Evolutionary conservation across 2,888 invertebrate species (phyloP).

Genomic region (Caenorhabditis becei): DNA sequence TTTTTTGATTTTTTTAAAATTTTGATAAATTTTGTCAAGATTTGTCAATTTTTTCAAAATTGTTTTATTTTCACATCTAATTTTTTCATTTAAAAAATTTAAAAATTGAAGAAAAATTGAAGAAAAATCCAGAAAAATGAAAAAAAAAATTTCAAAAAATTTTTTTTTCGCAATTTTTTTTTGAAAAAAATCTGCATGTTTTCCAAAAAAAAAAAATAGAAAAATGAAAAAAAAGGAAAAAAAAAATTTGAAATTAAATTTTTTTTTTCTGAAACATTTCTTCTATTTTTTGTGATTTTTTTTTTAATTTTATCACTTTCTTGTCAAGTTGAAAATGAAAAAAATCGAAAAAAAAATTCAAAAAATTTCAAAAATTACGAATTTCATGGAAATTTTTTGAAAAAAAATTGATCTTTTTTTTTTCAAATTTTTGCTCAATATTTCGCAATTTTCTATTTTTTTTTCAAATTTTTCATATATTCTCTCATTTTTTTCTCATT

Average conservation of each 20-base stretch:
- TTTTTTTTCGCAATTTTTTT: too few species aligned
- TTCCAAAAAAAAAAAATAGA: background rate
- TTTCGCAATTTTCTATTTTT: background rate
- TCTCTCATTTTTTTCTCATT: background rate
- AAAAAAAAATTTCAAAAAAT: too few species aligned
- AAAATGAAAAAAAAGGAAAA: background rate
- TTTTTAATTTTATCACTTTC: too few species aligned
- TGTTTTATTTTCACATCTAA: background rate
- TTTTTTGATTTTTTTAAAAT: background rate
- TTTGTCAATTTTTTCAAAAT: background rate
- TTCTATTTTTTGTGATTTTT: background rate
- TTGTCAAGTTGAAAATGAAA: too few species aligned
- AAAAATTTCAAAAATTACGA: too few species aligned
- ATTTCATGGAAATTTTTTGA: background rate
- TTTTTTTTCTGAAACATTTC: background rate
- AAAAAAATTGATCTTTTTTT: background rate
- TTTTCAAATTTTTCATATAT: background rate
- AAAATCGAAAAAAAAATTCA: too few species aligned
- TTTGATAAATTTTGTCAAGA: background rate
- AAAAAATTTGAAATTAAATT: background rate
- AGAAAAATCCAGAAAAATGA: too few species aligned
- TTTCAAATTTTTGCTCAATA: background rate
- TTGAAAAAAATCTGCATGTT: background rate
- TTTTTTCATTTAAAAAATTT: too few species aligned
- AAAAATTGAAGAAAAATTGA: background rate